phyloP scores from a whole-genome alignment of 1,140 invertebrate species.

The Venturia canescens region DNA sequence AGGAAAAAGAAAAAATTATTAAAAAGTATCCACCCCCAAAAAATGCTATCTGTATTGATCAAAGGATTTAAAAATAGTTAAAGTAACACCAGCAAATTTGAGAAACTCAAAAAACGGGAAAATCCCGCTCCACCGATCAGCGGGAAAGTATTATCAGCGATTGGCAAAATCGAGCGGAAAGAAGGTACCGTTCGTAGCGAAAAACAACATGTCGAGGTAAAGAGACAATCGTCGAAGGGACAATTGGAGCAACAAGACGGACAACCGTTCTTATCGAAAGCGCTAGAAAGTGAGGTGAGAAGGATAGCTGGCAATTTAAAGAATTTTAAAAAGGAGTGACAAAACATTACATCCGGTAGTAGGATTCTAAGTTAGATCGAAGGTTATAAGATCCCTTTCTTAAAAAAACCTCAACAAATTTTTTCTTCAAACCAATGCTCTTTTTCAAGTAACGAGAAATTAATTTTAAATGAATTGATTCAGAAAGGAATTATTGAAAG shows the following conservation, averaged over 20 bases:
- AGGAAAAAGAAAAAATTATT: slow-evolving; percentile 18
- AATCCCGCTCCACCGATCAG: not conserved
- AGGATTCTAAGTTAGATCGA: too few relatives aligned
- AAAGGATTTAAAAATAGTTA: not conserved
- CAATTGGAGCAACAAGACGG: not conserved
- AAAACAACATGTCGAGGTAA: too few relatives aligned
- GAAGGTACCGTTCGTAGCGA: not conserved
- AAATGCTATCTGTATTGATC: slow-evolving; percentile 26
- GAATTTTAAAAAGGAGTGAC: too few relatives aligned
- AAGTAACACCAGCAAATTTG: too few relatives aligned
- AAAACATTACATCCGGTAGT: too few relatives aligned
- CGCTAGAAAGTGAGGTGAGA: not conserved
- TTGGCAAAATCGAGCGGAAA: not conserved
- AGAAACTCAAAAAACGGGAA: not conserved
- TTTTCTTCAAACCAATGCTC: too few relatives aligned
- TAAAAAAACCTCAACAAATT: too few relatives aligned
- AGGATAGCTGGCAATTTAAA: too few relatives aligned
- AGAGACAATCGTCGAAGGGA: not conserved
- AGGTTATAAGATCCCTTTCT: too few relatives aligned
- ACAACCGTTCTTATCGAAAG: not conserved
- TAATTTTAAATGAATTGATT: slow-evolving; percentile 8
- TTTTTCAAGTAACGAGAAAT: too few relatives aligned
- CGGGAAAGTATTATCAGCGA: not conserved
- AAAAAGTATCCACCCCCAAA: slow-evolving; percentile 48
- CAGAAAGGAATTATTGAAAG: slow-evolving; percentile 27